These are phyloP conservation scores for Hyperoplus lanceolatus DNA, from an alignment of 2,797 vertebrate genomes.

Conservation along the genomic window DNA sequence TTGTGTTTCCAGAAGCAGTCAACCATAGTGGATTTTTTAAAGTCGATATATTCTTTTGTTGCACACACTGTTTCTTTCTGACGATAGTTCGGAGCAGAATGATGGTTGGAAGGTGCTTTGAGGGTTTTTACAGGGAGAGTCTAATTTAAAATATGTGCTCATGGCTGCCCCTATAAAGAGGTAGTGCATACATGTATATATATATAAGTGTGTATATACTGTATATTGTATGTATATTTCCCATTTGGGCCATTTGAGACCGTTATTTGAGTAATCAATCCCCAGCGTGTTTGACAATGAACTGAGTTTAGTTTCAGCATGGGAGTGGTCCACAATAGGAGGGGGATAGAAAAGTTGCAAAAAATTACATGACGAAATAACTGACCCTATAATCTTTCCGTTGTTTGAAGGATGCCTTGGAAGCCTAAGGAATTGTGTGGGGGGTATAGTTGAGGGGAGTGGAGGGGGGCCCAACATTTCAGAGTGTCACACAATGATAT, in stretches of 20 bases:
- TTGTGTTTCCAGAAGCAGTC: background rate
- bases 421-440: constrained; percentile 22
- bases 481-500: constrained; percentile 59
- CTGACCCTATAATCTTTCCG: constrained; percentile 14
- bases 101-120: too few species aligned
- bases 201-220: too few species aligned
- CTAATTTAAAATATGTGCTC: too few species aligned
- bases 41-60: too few species aligned
- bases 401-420: constrained; percentile 48
- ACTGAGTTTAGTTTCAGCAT: constrained; percentile 2
- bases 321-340: background rate
- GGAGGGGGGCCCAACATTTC: constrained; percentile 16
- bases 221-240: background rate
- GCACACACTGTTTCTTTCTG: too few species aligned
- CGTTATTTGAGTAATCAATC: background rate
- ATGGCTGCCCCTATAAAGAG: too few species aligned
- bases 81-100: too few species aligned
- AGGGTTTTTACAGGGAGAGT: too few species aligned
- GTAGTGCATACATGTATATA: too few species aligned
- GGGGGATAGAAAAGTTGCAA: background rate
- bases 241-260: background rate
- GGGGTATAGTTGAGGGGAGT: too few species aligned
- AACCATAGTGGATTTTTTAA: too few species aligned
- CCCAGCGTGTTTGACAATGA: background rate
- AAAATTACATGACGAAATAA: constrained; percentile 25